A percentile compares a stretch with the other conserved stretches of the same genome.
These are phyloP conservation scores for Penelope pileata DNA, from an alignment of 2,113 vertebrate genomes.

Conservation along the genomic window DNA sequence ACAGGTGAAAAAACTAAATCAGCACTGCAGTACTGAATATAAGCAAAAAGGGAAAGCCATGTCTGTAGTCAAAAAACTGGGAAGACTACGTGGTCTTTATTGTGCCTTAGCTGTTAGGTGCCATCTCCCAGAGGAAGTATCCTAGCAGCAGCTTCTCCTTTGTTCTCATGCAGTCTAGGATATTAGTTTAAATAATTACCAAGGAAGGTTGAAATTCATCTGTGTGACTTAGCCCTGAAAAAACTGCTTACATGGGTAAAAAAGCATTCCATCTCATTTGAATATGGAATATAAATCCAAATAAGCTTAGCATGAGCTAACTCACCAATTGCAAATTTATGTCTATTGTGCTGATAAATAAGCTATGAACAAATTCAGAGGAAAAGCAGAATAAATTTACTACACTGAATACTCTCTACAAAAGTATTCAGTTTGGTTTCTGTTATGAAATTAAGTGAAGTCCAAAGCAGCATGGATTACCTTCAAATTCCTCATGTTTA, in stretches of 20 bases:
- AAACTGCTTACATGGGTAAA: neutral
- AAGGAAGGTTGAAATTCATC: neutral
- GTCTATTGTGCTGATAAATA: neutral
- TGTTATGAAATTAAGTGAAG: neutral
- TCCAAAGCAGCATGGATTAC: neutral
- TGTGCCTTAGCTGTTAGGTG: neutral
- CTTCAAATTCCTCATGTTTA: neutral
- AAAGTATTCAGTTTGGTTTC: neutral
- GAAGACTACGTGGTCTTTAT: neutral
- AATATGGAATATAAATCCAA: neutral
- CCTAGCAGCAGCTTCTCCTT: neutral
- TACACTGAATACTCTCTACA: neutral
- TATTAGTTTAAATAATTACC: conserved; percentile 3
- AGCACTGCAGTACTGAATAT: neutral
- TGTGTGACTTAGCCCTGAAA: neutral
- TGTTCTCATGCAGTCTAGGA: neutral
- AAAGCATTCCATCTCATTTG: neutral
- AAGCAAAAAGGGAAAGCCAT: neutral
- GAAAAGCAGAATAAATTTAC: neutral
- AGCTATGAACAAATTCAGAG: neutral
- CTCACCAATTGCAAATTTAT: neutral
- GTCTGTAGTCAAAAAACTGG: neutral
- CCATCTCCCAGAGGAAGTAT: neutral
- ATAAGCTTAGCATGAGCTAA: neutral
- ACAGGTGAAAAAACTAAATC: neutral